phyloP scores from a whole-genome alignment of 1,140 invertebrate species.

The Lucilia sericata region DNA sequence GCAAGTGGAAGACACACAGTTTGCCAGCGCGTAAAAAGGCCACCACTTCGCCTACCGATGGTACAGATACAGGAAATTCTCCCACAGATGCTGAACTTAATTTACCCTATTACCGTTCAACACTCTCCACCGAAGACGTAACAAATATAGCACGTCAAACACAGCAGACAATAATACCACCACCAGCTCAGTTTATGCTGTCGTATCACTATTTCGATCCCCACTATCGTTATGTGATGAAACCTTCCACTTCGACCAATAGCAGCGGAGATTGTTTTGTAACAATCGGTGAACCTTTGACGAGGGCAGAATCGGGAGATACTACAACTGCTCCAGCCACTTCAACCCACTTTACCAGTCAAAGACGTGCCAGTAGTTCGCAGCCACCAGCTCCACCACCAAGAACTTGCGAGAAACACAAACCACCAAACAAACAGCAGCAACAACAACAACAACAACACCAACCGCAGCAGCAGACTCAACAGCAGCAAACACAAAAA shows the following conservation, averaged over 20 bases:
- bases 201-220: slow-evolving; percentile 79
- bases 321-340: slow-evolving; percentile 23
- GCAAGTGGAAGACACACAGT: slow-evolving; percentile 89
- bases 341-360: slow-evolving; percentile 12
- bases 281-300: slow-evolving; percentile 72
- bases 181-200: slow-evolving; percentile 73
- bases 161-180: slow-evolving; percentile 66
- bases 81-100: slow-evolving; percentile 62
- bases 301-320: slow-evolving; percentile 64
- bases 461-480: slow-evolving; percentile 51
- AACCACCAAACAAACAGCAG: slow-evolving; percentile 55
- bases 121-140: slow-evolving; percentile 79
- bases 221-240: slow-evolving; percentile 75
- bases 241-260: slow-evolving; percentile 70
- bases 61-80: slow-evolving; percentile 67
- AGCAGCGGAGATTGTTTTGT: slow-evolving; percentile 76
- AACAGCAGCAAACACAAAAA: slow-evolving; percentile 54
- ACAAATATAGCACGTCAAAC: slow-evolving; percentile 67
- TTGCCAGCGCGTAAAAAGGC: slow-evolving; percentile 83
- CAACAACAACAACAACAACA: slow-evolving; percentile 52
- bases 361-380: not conserved
- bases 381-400: slow-evolving; percentile 59
- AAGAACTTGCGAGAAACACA: slow-evolving; percentile 64
- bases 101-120: slow-evolving; percentile 73
- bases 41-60: slow-evolving; percentile 71